Conservation (phyloP, 2,113 vertebrate species). For the Peucedramus taeniatus region DNA sequence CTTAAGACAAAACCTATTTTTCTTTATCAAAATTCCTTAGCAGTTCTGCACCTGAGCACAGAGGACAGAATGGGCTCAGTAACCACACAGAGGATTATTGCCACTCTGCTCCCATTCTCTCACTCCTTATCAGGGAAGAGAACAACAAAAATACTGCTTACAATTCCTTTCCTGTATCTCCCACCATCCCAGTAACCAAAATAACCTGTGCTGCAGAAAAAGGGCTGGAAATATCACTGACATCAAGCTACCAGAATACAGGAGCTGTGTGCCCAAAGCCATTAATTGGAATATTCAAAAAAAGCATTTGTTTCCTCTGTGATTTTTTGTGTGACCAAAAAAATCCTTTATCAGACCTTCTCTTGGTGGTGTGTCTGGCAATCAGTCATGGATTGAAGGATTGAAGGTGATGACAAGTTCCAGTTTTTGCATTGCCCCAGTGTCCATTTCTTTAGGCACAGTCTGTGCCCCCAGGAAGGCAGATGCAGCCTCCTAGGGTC, state of each 20-base stretch:
- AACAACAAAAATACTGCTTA: not conserved
- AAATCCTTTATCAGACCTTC: not conserved
- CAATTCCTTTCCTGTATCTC: not conserved
- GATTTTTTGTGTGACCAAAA: not conserved
- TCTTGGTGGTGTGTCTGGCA: not conserved
- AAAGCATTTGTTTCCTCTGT: not conserved
- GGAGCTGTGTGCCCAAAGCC: not conserved
- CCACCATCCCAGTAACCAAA: not conserved
- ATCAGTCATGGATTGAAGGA: not conserved
- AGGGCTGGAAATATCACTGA: not conserved
- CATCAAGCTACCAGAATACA: not conserved
- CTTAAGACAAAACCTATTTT: slow-evolving; percentile 37
- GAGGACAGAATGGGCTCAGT: not conserved
- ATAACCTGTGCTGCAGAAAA: not conserved
- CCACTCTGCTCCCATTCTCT: not conserved
- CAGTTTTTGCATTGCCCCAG: not conserved
- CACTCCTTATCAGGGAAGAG: not conserved
- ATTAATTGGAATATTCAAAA: not conserved
- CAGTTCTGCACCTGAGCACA: not conserved
- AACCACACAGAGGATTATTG: not conserved
- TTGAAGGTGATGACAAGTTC: not conserved
- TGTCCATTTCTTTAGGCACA: not conserved
- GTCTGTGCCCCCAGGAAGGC: not conserved
- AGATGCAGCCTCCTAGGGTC: not conserved
- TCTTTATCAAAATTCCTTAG: slow-evolving; percentile 7